Evolutionary conservation across 2,797 vertebrate genomes (phyloP), one percentile per base, ranked within the genome.

Genomic region (Lacerta agilis): DNA sequence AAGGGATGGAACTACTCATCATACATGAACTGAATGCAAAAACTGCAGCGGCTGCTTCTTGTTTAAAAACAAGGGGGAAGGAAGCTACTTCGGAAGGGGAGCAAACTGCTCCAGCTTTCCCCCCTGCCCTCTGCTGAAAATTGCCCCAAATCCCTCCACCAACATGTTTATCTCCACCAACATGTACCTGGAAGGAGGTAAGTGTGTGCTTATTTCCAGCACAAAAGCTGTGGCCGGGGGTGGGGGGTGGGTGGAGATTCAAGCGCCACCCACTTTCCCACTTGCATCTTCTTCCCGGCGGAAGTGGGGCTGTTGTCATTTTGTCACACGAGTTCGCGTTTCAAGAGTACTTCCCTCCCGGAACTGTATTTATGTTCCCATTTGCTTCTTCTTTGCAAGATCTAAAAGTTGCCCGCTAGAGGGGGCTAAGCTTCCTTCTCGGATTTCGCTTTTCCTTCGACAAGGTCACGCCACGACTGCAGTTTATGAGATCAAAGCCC

Each of bases 401-500:
- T 90, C 86, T 92, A 38, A 38, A 86, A 85, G 67, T 75, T 8
- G 83, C 38, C 83, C 85, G 20, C 0, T 5, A 73, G 71, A 83
- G 88, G 75, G 92, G 91, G 88, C 85, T 43, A 0, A 64, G 1
- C 66, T 91, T 92, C 92, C 80, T 91, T 84, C 92, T 91, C 0
- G 10, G 89, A 66, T 15, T 77, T 78, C 20, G 49, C 87, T 17
- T 92, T 85, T 33, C 78, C 83, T 90, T 89, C 92, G 6, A 90
- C 92, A 27, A 0, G 66, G 90, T 90, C 85, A 95, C 90, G 90
- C 90, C 85, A 95, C 90, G 49, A 83, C 87, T 3, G 85, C 20
- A 75, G 86, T 79, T 55, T 78, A 91, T 89, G 79, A 91, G 89
- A 94, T 87, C 89, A 83, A 45, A 93, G 92, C 95, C 93, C 88